These are phyloP conservation scores for Fundulus diaphanus DNA, from an alignment of 2,797 vertebrate genomes.

Conservation along the genomic window DNA sequence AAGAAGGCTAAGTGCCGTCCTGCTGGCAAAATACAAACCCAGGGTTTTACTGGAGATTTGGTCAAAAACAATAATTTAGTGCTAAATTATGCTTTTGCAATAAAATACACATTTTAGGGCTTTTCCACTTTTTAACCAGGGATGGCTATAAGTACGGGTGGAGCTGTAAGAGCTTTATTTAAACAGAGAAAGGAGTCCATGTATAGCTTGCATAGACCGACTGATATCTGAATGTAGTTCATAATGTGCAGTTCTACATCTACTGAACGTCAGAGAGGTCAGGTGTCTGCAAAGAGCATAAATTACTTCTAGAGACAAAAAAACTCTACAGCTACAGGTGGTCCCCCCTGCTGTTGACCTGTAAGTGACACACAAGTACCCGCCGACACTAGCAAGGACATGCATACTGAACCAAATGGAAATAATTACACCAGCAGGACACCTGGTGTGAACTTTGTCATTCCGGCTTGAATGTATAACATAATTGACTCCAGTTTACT, in stretches of 20 bases:
- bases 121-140: not conserved
- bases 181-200: not conserved
- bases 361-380: not conserved
- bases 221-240: not conserved
- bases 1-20: too few species aligned
- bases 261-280: not conserved
- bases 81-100: not conserved
- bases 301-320: not conserved
- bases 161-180: not conserved
- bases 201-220: not conserved
- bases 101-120: not conserved
- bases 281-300: not conserved
- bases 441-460: not conserved
- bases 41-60: not conserved
- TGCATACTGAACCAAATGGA: not conserved
- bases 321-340: not conserved
- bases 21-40: too few species aligned
- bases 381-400: not conserved
- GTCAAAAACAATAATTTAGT: not conserved
- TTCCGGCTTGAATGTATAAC: not conserved
- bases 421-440: not conserved
- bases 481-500: not conserved
- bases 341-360: not conserved
- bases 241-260: too few species aligned
- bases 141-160: not conserved